Base-by-base conservation (phyloP, 2,797 vertebrate species). In the Clarias pachynema region DNA sequence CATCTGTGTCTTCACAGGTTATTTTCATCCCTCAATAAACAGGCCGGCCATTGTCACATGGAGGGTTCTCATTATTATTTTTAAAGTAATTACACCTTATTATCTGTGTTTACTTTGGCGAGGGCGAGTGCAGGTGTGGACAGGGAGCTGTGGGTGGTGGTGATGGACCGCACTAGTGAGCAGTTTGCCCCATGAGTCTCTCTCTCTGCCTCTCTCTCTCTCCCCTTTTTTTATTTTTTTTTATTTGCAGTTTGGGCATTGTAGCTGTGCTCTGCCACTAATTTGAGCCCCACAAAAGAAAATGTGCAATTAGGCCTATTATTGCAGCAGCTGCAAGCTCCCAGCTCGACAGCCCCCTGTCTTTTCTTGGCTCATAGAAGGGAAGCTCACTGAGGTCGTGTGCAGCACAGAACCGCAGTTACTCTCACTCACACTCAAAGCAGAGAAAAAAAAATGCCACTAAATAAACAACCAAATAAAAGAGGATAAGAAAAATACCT, bases 91-190 rank as follows among this genome's bases (percentile, higher is more conserved):
- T 98, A 98, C 94, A 95, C 94, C 96, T 97, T 97, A 97, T 98
- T 99, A 97, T 97, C 95, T 95, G 95, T 97, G 96, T 98, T 99
- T 99, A 97, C 96, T 96, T 97, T 98, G 96, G 96, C 95, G 91
- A 93, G 95, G 94, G 94, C 91, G 96, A 93, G 94, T 95, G 96
- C 97, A 99, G 98, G 98, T 98, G 98, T 97, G 96, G 95, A 92
- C 94, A 94, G 95, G 94, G 95, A 96, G 95, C 95, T 86, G 93
- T 94, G 94, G 96, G 96, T 97, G 97, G 95, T 93, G 95, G 94
- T 95, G 94, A 95, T 93, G 93, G 73, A 89, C 92, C 94, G 93
- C 94, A 92, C 95, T 96, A 95, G 94, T 95, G 91, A 96, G 95
- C 94, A 90, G 90, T 91, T 83, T 94, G 94, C 94, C 93, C 87